Conservation (phyloP, 2,888 invertebrate species). For the Plagodis dolabraria region DNA sequence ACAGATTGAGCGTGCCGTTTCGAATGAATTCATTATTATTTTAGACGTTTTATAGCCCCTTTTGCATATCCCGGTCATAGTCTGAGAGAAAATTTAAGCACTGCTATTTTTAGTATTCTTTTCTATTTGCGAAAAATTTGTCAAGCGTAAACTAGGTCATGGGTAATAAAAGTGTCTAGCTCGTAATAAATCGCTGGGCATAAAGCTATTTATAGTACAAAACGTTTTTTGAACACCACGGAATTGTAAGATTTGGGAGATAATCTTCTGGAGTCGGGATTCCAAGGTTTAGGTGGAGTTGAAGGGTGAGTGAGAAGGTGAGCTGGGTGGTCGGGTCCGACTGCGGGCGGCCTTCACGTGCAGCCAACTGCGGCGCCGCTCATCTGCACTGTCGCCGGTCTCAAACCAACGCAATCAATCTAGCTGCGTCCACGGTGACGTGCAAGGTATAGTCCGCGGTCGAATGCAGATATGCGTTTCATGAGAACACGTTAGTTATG, state of each 20-base stretch:
- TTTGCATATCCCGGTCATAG: slow-evolving; percentile 19
- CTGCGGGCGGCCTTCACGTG: slow-evolving; percentile 13
- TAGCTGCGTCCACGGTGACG: too few species aligned
- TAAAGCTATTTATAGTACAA: slow-evolving; percentile 1
- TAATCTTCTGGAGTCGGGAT: slow-evolving; percentile 8
- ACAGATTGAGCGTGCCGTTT: background rate
- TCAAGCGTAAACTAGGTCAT: slow-evolving; percentile 8
- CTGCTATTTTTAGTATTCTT: slow-evolving; percentile 22
- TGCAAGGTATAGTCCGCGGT: too few species aligned
- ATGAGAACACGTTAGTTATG: too few species aligned
- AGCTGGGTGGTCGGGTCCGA: slow-evolving; percentile 10
- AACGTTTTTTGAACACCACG: background rate
- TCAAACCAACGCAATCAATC: too few species aligned
- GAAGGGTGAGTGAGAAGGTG: background rate
- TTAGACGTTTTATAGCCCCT: slow-evolving; percentile 14
- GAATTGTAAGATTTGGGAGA: slow-evolving; percentile 12
- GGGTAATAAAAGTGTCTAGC: slow-evolving; percentile 2
- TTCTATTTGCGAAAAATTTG: slow-evolving; percentile 12
- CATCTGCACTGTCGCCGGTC: too few species aligned
- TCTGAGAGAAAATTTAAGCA: slow-evolving; percentile 11
- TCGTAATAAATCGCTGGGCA: background rate
- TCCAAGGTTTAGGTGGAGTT: slow-evolving; percentile 21
- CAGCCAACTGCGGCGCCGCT: slow-evolving; percentile 8
- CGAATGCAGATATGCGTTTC: too few species aligned
- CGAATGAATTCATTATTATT: slow-evolving; percentile 20